A percentile compares a stretch with the other conserved stretches of the same genome.
phyloP scores from a whole-genome alignment of 2,888 invertebrate genomes.

The Drosophila subquinaria region DNA sequence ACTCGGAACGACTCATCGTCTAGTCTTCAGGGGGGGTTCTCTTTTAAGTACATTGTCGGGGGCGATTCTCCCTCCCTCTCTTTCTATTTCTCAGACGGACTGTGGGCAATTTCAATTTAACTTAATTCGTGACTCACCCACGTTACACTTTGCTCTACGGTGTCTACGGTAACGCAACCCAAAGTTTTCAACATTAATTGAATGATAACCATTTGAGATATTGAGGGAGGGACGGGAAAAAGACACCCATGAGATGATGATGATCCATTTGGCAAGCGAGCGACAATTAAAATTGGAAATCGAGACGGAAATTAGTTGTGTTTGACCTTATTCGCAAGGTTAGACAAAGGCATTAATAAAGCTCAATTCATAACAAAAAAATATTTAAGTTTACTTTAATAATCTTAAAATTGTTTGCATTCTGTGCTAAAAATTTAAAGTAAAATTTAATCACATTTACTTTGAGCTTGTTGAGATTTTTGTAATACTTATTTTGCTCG shows the following conservation, averaged over 20 bases:
- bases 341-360: constrained; percentile 34
- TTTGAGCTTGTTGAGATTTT: constrained; percentile 68
- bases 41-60: constrained; percentile 27
- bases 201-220: constrained; percentile 37
- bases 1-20: constrained; percentile 42
- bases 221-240: not conserved
- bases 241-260: constrained; percentile 27
- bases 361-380: not conserved
- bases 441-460: constrained; percentile 40
- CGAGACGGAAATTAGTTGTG: constrained; percentile 66
- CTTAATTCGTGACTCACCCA: constrained; percentile 75
- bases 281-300: constrained; percentile 54
- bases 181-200: constrained; percentile 64
- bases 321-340: constrained; percentile 59
- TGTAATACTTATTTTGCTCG: constrained; percentile 26
- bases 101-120: constrained; percentile 61
- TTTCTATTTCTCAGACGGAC: constrained; percentile 6
- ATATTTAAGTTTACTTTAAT: not conserved
- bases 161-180: constrained; percentile 46
- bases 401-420: not conserved
- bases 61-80: constrained; percentile 26
- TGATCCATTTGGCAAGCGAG: constrained; percentile 58
- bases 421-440: not conserved
- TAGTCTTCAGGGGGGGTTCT: constrained; percentile 3
- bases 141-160: constrained; percentile 15